Conservation (phyloP, 2,888 invertebrate genomes). For the Melanchra persicariae region DNA sequence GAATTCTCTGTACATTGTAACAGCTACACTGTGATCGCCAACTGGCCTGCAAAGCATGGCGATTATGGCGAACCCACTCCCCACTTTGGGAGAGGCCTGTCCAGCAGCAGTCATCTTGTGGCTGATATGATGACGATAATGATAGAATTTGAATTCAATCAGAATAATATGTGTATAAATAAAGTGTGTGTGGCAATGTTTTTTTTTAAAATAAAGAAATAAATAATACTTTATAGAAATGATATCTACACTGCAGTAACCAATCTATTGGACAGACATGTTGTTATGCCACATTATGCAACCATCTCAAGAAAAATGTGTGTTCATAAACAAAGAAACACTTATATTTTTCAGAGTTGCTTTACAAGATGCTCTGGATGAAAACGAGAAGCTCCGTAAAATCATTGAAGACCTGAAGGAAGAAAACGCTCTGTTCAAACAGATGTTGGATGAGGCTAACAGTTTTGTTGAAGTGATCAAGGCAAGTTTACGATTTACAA, state of each 20-base stretch:
- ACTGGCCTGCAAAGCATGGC: too few relatives aligned
- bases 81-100: too few relatives aligned
- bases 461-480: slow-evolving; percentile 94
- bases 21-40: too few relatives aligned
- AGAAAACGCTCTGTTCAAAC: slow-evolving; percentile 92
- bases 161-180: too few relatives aligned
- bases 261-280: background rate
- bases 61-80: too few relatives aligned
- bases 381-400: slow-evolving; percentile 92
- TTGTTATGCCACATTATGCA: background rate
- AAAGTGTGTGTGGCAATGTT: too few relatives aligned
- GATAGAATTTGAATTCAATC: too few relatives aligned
- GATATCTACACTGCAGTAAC: background rate
- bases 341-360: slow-evolving; percentile 87
- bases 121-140: too few relatives aligned
- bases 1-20: too few relatives aligned
- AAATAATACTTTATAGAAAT: too few relatives aligned
- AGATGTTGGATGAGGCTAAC: slow-evolving; percentile 94
- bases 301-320: background rate
- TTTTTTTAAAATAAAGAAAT: too few relatives aligned
- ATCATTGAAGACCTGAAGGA: slow-evolving; percentile 90
- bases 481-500: slow-evolving; percentile 79
- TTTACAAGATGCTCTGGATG: slow-evolving; percentile 93
- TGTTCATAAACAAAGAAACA: background rate
- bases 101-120: too few relatives aligned